A percentile compares a stretch with the other conserved stretches of the same genome.
Conservation (phyloP, 2,113 vertebrate species). For the Odocoileus hemionus region DNA sequence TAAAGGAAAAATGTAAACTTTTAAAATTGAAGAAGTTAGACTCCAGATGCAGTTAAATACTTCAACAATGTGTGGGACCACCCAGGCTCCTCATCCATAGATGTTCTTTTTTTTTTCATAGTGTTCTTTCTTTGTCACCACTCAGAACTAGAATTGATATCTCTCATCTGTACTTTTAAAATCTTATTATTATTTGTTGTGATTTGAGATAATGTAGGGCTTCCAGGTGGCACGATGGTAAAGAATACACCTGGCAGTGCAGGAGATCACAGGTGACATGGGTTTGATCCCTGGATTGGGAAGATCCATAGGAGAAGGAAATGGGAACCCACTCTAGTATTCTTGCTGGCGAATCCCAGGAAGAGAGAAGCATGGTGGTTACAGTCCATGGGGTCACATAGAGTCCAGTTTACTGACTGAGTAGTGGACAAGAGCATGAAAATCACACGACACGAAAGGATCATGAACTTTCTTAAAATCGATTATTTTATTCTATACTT, state of each 20-base stretch:
- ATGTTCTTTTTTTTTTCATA: not conserved
- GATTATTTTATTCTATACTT: no score
- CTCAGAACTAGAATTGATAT: not conserved
- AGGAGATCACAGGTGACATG: accelerated
- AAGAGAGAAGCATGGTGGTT: not conserved
- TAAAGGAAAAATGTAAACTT: not conserved
- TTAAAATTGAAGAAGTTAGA: not conserved
- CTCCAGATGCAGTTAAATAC: not conserved
- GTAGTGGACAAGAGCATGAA: no score
- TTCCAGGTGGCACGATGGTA: not conserved
- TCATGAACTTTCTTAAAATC: not conserved
- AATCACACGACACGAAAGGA: not conserved
- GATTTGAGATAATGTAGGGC: not conserved
- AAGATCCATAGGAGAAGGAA: not conserved
- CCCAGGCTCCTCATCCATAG: not conserved
- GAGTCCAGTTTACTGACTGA: no score
- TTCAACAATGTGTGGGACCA: not conserved
- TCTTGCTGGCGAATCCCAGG: not conserved
- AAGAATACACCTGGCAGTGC: not conserved
- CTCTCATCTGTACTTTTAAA: not conserved
- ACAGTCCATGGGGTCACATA: not conserved
- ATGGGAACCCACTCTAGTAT: not conserved
- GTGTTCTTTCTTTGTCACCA: not conserved
- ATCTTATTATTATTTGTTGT: not conserved
- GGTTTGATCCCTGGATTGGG: not conserved